Evolutionary conservation across 2,797 vertebrate genomes (phyloP), one percentile per base, ranked within the genome.

Genomic region (Chromis chromis): DNA sequence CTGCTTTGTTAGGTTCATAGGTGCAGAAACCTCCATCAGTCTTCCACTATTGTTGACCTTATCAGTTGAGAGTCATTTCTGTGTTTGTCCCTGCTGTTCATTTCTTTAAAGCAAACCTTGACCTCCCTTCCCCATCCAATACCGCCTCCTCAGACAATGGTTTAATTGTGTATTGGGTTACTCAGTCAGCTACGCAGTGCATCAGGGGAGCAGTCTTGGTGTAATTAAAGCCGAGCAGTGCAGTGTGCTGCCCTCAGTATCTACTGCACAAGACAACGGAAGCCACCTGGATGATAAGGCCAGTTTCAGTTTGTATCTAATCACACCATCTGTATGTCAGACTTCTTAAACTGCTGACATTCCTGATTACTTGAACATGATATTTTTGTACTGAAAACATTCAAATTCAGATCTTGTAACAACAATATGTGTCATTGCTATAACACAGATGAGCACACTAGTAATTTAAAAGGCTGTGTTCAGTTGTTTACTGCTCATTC

Each of bases 91-190:
- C 17, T 9, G 13, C 4, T n/a, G 13, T 52, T 36, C 16, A 42
- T 31, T 33, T 36, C 6, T 63, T 44, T 27, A 65, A 70, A 17
- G 22, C 54, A 44, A 72, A 22, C 63, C 3, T 66, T 76, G 61
- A 69, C 40, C 65, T 42, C 42, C 4, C 27, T n/a, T 48, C 36
- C 16, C 21, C 33, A 16, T 24, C 36, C 19, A 62, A 3, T 19
- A 0, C 53, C 44, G n/a, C 8, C 2, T 33, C 14, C 22, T 65
- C 33, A 53, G 9, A 70, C 72, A 74, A 68, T 65, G 10, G 10
- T 62, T 36, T 61, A 4, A 56, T 56, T 83, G 53, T 53, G 6
- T 55, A 12, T 49, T 22, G 19, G 22, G 19, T 73, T 27, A 62
- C 42, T 63, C 33, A 52, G 58, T 69, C 12, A 63, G 2, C 24